Base-by-base conservation (phyloP, 2,113 vertebrate species). In the Morphnarchus princeps region DNA sequence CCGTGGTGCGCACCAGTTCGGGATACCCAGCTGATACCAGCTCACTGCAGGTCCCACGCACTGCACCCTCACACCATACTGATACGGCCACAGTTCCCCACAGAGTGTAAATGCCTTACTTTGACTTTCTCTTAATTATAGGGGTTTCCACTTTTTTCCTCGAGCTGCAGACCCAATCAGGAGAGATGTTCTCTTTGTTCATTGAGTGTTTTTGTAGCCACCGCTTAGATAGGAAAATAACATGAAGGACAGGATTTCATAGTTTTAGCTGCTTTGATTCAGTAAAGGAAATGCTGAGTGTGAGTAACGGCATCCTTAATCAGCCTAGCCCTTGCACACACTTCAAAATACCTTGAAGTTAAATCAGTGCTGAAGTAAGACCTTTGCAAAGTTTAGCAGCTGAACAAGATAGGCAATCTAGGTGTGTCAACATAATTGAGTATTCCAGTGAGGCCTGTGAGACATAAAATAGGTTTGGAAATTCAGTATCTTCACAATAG, bases 281-380 rank as follows among this genome's bases (percentile, higher is more conserved):
- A 61, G 43, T 55, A 55, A 84, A 95, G 89, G 73, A 87, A 89
- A 77, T 6, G 34, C 32, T 87, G 14, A 13, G 22, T 7, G 24
- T 94, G 73, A 95, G 54, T 93, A 85, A 95, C 89, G 54, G 45
- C 87, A 94, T 79, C 81, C 38, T 82, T 93, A 93, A 93, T 94
- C 87, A 85, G 78, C 61, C 85, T n/a, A 92, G 79, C 52, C 62
- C 58, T 93, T 82, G 87, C 63, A 87, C 32, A 38, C 43, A 57
- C 84, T 92, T 84, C 87, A 89, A 95, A 95, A 95, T 22, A 87
- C 83, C 73, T 93, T 69, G 62, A 82, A 89, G 63, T 96, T 92
- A 87, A 85, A 91, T 91, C 87, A 87, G 61, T 87, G 91, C 74
- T 96, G 95, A 97, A 97, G 81, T 84, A 78, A 95, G 91, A 52